These are phyloP conservation scores for Lepilemur ruficaudatus DNA, from an alignment of 2,797 vertebrate species.

Conservation along the genomic window DNA sequence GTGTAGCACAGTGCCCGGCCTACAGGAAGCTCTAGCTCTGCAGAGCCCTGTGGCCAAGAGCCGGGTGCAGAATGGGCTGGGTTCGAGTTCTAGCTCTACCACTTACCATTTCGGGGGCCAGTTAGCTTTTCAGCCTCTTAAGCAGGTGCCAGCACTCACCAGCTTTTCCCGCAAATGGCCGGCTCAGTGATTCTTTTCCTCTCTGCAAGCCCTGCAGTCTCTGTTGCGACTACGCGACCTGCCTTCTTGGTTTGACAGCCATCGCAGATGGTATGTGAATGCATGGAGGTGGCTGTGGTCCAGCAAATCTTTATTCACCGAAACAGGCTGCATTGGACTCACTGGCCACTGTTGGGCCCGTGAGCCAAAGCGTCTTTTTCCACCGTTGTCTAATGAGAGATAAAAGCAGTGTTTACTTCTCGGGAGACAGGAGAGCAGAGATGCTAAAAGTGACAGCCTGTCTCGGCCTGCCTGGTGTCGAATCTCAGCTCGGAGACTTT, in stretches of 20 bases:
- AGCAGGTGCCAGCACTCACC: background rate
- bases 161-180: background rate
- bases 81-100: background rate
- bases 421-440: background rate
- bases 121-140: background rate
- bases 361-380: background rate
- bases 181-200: background rate
- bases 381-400: background rate
- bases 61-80: background rate
- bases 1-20: too few species aligned
- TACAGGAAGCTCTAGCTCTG: background rate
- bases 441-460: background rate
- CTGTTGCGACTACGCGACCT: background rate
- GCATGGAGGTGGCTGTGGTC: rapidly evolving
- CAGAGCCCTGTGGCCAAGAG: background rate
- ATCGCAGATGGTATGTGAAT: background rate
- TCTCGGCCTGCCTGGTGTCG: background rate
- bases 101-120: background rate
- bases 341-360: background rate
- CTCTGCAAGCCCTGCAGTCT: background rate
- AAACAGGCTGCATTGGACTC: background rate
- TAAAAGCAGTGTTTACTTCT: background rate
- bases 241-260: background rate
- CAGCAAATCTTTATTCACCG: background rate
- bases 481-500: background rate